These are phyloP conservation scores for Platichthys flesus DNA, from an alignment of 2,113 vertebrate genomes.

Conservation along the genomic window DNA sequence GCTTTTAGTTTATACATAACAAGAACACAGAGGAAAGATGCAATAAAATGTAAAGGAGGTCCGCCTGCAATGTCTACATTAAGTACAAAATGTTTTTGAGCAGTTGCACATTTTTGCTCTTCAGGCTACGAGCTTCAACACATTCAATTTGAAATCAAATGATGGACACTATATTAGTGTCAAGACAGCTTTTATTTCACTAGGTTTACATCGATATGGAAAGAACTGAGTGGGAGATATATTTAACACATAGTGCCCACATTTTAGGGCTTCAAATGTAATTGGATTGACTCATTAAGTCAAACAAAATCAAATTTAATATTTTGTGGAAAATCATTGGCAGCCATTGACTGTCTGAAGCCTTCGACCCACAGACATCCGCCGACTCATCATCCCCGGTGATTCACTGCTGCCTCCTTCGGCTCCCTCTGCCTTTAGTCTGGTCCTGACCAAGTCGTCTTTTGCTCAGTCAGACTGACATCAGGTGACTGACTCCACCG, in stretches of 20 bases:
- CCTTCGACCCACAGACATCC: neutral
- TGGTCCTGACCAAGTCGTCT: no score
- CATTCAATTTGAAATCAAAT: neutral
- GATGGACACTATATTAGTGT: neutral
- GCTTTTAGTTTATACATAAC: slow-evolving; percentile 4
- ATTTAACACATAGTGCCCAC: neutral
- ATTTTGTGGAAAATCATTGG: neutral
- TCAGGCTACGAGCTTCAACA: neutral
- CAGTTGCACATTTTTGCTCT: neutral
- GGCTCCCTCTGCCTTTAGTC: neutral
- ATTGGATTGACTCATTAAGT: neutral
- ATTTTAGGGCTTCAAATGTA: neutral
- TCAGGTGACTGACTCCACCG: no score
- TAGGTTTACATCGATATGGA: neutral
- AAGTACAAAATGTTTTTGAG: neutral
- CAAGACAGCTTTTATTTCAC: neutral
- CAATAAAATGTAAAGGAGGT: no score
- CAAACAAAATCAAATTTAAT: neutral
- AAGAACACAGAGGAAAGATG: neutral
- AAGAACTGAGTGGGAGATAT: neutral
- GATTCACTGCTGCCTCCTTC: neutral
- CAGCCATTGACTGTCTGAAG: neutral
- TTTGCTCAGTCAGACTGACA: no score
- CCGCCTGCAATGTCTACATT: neutral
- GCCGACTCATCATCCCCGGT: neutral